Evolutionary conservation across 2,888 invertebrate species (phyloP), one percentile per base, ranked within the genome.

Genomic region (Dynastes tityus): DNA sequence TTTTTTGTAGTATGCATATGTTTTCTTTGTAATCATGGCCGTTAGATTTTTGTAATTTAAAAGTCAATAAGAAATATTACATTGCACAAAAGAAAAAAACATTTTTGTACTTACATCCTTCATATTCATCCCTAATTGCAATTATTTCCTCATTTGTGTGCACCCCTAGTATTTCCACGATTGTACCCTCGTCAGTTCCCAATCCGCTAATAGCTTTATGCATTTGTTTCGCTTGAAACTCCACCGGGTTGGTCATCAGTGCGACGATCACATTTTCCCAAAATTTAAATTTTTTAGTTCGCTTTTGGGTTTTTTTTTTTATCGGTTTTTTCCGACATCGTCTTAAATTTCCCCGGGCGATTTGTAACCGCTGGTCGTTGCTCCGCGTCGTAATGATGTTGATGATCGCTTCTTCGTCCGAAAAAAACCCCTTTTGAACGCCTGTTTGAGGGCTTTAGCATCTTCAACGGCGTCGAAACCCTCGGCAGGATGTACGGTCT

Each of bases 101-200:
- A 55, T 2, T 55, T 55, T 2, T 45, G 27, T 13, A 92, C 94
- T 92, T 87, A 95, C 96, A 90, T 82, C 93, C 91, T 85, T 94
- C 92, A 86, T 96, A 97, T 63, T 94, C 92, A 83, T 93, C 92
- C 76, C 94, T 93, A 86, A 97, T 95, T 75, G 93, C 93, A 80
- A 93, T 91, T 81, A 97, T 94, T 86, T 96, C 96, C 78, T 93
- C 92, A 88, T 98, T 97, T 81, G 94, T 94, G 85, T 96, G 91
- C 13, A 96, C 94, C 84, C 96, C 95, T 87, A 98, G 91, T 80
- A 97, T 94, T 89, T 97, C 97, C 78, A 97, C 94, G 76, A 97
- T 92, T 9, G 94, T 93, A 82, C 94, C 94, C 87, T 95, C 95
- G 81, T 95, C 94, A 0, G 96, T 96, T 2, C 96, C 96, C 77